Evolutionary conservation across 1,140 invertebrate species (phyloP), one percentile per base, ranked within the genome.

Genomic region (Bombus difficillimus): DNA sequence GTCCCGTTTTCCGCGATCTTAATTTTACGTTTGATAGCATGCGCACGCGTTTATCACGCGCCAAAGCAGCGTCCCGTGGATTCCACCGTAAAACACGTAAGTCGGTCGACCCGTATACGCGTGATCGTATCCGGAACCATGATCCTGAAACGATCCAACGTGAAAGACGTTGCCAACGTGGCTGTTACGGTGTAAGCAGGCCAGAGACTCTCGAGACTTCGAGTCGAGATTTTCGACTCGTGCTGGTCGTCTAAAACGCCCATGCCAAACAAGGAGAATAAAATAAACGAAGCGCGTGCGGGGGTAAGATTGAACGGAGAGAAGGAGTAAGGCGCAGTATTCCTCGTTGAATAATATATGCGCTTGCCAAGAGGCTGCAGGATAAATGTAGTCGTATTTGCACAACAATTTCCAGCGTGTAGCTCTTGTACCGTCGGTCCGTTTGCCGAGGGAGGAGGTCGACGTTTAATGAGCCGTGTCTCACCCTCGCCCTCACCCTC

Each of bases 401-500:
- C 86, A 87, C 86, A 88, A 90, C 86, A 90, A 90, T 90, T 90
- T 90, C 88, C 86, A 66, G 75, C 59, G 76, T 85, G 88, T 85
- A 88, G 73, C 75, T 82, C 84, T 77, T 68, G 69, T 68, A 53
- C 77, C 64, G 78, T 81, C 43, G 76, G 83, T 89, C 80, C 80
- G 83, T 82, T 89, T 83, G 79, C 59, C 75, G 73, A 90, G 75
- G 78, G 75, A 85, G 71, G 79, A 90, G 71, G 79, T 82, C 79
- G 79, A 89, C 86, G 75, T 90, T 90, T 90, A 90, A 89, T 88
- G 86, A 90, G 89, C 80, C 83, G 59, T 86, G 74, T 90, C 89
- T 90, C 77, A 82, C 88, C 81, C 85, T 86, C 81, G n/a, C 76
- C 79, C 81, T 87, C 85, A 41, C 62, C 71, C 79, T 53, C 64